Evolutionary conservation across 2,113 vertebrate genomes (phyloP).

Genomic region (Scortum barcoo): DNA sequence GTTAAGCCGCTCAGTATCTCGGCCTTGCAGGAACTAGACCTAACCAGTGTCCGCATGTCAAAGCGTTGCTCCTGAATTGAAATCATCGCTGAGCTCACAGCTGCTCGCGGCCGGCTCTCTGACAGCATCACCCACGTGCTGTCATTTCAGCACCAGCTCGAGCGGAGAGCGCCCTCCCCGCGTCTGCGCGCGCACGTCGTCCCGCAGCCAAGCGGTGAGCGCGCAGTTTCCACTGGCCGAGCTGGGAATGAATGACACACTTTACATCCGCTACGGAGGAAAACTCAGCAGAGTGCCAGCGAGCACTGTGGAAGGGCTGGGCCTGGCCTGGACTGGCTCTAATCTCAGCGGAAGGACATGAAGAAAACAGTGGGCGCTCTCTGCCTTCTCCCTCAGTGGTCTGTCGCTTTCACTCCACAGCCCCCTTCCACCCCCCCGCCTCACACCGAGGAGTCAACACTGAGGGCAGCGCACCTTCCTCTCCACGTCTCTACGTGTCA

Average conservation of each 20-base stretch:
- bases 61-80: background rate
- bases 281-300: constrained; percentile 3
- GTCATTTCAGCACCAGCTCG: constrained; percentile 81
- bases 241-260: constrained; percentile 63
- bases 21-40: background rate
- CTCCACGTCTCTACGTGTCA: constrained; percentile 22
- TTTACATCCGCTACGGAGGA: constrained; percentile 37
- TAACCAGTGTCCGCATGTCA: background rate
- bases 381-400: background rate
- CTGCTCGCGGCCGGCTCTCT: background rate
- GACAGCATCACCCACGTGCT: background rate
- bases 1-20: background rate
- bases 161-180: constrained; percentile 78
- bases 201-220: constrained; percentile 60
- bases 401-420: background rate
- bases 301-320: constrained; percentile 2
- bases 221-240: constrained; percentile 68
- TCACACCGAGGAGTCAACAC: constrained; percentile 47
- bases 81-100: too few species aligned
- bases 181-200: constrained; percentile 51
- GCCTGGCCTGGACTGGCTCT: background rate
- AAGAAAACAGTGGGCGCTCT: background rate
- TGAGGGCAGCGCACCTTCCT: background rate
- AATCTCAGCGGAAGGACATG: constrained; percentile 1
- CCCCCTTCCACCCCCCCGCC: too few species aligned